phyloP scores from a whole-genome alignment of 1,140 invertebrate genomes.

The Drosophila equinoxialis region DNA sequence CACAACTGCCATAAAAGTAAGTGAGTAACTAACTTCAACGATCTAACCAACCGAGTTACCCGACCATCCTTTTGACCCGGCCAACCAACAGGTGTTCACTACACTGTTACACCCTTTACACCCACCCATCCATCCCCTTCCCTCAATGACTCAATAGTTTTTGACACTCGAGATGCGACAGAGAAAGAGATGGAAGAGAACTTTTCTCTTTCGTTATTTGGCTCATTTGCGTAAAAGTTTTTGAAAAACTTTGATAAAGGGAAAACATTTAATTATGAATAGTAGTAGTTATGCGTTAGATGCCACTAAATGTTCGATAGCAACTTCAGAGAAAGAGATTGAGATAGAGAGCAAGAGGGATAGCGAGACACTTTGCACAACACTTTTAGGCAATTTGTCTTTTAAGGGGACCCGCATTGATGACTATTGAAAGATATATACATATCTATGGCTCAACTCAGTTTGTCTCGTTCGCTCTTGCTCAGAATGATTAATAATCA shows the following conservation, averaged over 20 bases:
- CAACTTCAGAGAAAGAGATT: too few relatives aligned
- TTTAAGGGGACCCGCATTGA: conserved; percentile 59
- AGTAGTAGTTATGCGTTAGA: conserved; percentile 14
- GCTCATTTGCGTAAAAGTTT: conserved; percentile 72
- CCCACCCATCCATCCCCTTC: background rate
- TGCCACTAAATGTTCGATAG: conserved; percentile 4
- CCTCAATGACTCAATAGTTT: conserved; percentile 48
- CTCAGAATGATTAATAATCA: conserved; percentile 74
- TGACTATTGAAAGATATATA: conserved; percentile 36
- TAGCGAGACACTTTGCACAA: background rate
- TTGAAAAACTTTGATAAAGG: conserved; percentile 27
- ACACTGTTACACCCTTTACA: conserved; percentile 25
- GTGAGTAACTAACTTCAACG: conserved; percentile 48
- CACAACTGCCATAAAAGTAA: conserved; percentile 70
- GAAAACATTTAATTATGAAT: conserved; percentile 16
- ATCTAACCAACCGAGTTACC: background rate
- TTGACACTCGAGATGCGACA: conserved; percentile 36
- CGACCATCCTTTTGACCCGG: background rate
- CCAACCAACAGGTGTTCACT: conserved; percentile 59
- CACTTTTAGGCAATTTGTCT: conserved; percentile 56
- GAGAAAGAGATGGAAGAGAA: conserved; percentile 27
- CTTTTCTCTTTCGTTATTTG: conserved; percentile 37
- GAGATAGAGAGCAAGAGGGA: too few relatives aligned
- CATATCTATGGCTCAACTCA: conserved; percentile 15
- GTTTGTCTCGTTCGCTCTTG: conserved; percentile 15